Conservation (phyloP, 2,113 vertebrate genomes). For the Amphiprion ocellaris region DNA sequence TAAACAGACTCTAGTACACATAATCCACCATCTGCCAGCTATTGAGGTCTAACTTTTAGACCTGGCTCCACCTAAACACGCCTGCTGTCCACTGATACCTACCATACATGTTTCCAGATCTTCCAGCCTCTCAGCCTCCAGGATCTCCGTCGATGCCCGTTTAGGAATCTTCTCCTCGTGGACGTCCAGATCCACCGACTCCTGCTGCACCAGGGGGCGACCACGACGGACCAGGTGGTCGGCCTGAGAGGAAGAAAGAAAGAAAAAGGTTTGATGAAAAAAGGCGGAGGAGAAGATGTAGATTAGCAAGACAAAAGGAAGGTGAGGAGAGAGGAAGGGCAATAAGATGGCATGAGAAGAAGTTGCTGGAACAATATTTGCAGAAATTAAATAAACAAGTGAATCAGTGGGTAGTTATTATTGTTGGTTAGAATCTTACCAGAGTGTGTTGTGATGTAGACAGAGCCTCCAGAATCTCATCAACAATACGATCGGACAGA, state of each 20-base stretch:
- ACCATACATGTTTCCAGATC: conserved; percentile 97
- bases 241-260: conserved; percentile 80
- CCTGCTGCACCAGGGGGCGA: conserved; percentile 88
- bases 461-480: conserved; percentile 95
- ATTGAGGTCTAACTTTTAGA: no score
- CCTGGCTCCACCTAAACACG: no score
- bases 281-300: not conserved
- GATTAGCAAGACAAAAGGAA: not conserved
- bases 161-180: conserved; percentile 89
- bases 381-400: not conserved
- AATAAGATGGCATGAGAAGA: no score
- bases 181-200: conserved; percentile 88
- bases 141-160: conserved; percentile 86
- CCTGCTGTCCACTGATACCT: conserved; percentile 56
- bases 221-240: conserved; percentile 91
- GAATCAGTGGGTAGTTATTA: not conserved
- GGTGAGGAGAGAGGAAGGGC: no score
- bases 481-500: conserved; percentile 96
- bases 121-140: conserved; percentile 93
- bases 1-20: no score
- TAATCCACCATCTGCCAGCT: no score
- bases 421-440: conserved; percentile 82
- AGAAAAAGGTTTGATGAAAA: not conserved
- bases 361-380: no score
- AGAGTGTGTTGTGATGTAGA: conserved; percentile 91